Conservation (phyloP, 92 coral and sea anemone genomes). For the Metridium senile region DNA sequence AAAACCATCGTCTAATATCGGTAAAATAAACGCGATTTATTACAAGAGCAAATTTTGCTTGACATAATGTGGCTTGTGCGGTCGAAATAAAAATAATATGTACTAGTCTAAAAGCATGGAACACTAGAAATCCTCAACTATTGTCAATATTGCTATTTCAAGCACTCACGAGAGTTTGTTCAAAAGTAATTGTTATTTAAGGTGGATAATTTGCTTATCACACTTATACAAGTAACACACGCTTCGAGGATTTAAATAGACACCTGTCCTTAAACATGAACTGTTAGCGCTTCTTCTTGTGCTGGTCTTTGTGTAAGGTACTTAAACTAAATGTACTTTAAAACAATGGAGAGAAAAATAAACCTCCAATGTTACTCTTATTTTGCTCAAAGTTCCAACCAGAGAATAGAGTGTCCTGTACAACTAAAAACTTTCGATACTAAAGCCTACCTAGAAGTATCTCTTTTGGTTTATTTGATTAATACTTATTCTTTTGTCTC, state of each 20-base stretch:
- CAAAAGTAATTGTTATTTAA: not conserved
- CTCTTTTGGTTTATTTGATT: not conserved
- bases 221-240: not conserved
- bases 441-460: not conserved
- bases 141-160: not conserved
- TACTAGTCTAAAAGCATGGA: slow-evolving; percentile 1
- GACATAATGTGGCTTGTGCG: slow-evolving; percentile 35
- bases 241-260: not conserved
- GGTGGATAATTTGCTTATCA: not conserved
- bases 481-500: not conserved
- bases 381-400: too few relatives aligned
- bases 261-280: not conserved
- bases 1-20: not conserved
- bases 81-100: slow-evolving; percentile 7
- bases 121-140: not conserved
- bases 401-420: too few relatives aligned
- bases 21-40: not conserved
- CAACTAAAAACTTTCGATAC: too few relatives aligned
- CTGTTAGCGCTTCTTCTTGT: not conserved
- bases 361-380: too few relatives aligned
- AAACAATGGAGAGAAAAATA: not conserved
- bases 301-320: not conserved
- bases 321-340: not conserved
- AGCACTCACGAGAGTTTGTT: not conserved
- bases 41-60: slow-evolving; percentile 3